Percentiles rank a stretch among this genome's conserved stretches.
phyloP scores from a whole-genome alignment of 2,113 vertebrate species.

The Mugil cephalus region DNA sequence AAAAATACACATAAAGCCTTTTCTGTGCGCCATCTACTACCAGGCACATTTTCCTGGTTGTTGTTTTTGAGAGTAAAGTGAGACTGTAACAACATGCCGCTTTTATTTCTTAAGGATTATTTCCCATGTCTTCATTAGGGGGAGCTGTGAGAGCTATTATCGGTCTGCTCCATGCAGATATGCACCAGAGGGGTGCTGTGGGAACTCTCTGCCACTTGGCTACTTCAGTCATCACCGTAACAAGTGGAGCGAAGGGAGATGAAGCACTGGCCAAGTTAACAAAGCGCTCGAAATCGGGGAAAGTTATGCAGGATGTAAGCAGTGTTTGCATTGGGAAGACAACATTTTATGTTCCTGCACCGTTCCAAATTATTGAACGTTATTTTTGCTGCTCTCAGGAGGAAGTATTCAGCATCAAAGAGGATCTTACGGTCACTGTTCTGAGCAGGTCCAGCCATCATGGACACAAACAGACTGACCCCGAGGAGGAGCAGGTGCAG shows the following conservation, averaged over 20 bases:
- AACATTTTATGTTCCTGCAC: neutral
- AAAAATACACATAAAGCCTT: neutral
- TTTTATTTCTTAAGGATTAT: neutral
- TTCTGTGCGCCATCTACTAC: neutral
- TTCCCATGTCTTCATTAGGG: slow-evolving; percentile 58
- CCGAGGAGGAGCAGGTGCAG: slow-evolving; percentile 74
- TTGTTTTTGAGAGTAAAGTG: neutral
- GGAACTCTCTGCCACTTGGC: slow-evolving; percentile 82
- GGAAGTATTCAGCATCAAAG: slow-evolving; percentile 74
- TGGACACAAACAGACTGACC: slow-evolving; percentile 50
- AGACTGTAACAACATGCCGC: neutral
- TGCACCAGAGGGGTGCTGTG: slow-evolving; percentile 83
- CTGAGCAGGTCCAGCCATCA: slow-evolving; percentile 54
- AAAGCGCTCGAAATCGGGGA: slow-evolving; percentile 81
- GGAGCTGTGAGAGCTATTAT: slow-evolving; percentile 79
- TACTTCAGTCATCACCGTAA: slow-evolving; percentile 77
- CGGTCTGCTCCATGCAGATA: slow-evolving; percentile 87
- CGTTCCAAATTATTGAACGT: neutral
- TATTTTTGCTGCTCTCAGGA: slow-evolving; percentile 69
- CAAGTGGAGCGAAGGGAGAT: slow-evolving; percentile 53
- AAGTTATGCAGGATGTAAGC: slow-evolving; percentile 81
- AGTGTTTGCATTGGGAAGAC: slow-evolving; percentile 4
- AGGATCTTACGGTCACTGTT: slow-evolving; percentile 75
- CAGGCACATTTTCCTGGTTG: neutral
- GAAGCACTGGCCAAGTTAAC: slow-evolving; percentile 73